Evolutionary conservation across 2,113 vertebrate genomes (phyloP).

Genomic region (Hystrix brachyura): DNA sequence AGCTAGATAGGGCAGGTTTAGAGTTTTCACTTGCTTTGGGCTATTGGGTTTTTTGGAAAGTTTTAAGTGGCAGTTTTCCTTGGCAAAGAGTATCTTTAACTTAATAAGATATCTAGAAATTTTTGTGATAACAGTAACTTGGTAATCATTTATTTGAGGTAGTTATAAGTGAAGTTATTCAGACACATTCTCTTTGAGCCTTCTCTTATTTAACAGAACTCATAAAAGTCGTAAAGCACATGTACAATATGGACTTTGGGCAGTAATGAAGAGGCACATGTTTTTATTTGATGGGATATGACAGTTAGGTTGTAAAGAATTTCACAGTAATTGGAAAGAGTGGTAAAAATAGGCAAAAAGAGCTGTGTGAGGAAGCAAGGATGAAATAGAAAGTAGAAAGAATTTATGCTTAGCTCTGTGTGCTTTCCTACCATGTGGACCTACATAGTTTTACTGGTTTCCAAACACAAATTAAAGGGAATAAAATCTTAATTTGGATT

Average conservation of each 20-base stretch:
- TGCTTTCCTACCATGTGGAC: neutral
- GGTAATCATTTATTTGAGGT: neutral
- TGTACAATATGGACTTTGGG: neutral
- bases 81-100: neutral
- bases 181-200: neutral
- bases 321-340: neutral
- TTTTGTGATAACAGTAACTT: neutral
- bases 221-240: neutral
- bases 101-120: neutral
- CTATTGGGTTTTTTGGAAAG: neutral
- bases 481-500: neutral
- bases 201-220: constrained; percentile 12
- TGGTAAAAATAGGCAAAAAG: fast-evolving
- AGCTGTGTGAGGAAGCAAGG: neutral
- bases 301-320: neutral
- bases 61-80: neutral
- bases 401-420: neutral
- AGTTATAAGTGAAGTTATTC: neutral
- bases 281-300: neutral
- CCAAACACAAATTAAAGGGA: neutral
- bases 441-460: constrained; percentile 5
- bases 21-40: neutral
- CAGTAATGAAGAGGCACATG: neutral
- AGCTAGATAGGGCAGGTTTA: neutral
- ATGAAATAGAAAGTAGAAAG: neutral